These are phyloP conservation scores for Fistularia commersonii DNA, from an alignment of 2,797 vertebrate genomes.

Conservation along the genomic window DNA sequence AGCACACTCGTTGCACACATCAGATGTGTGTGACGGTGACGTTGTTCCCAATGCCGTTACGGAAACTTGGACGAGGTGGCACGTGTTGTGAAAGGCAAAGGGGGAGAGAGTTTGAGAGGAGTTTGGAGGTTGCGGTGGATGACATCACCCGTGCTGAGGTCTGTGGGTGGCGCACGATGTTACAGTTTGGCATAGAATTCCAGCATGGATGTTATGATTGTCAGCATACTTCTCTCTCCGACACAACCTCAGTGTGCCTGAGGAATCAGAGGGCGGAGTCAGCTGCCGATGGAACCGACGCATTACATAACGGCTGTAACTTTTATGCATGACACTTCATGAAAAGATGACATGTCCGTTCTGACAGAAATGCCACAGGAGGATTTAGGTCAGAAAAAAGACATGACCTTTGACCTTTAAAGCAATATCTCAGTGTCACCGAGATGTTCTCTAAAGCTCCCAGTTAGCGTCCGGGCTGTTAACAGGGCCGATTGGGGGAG, in stretches of 20 bases:
- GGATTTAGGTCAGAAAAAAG: slow-evolving; percentile 23
- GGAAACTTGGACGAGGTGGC: slow-evolving; percentile 53
- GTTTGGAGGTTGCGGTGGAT: slow-evolving; percentile 32
- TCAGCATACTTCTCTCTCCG: neutral
- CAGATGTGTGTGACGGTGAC: slow-evolving; percentile 46
- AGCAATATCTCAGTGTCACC: slow-evolving; percentile 32
- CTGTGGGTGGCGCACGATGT: slow-evolving; percentile 27
- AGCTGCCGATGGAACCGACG: too few relatives aligned
- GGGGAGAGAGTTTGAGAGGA: slow-evolving; percentile 22
- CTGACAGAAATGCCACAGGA: neutral
- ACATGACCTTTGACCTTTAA: slow-evolving; percentile 35
- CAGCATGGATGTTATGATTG: slow-evolving; percentile 2
- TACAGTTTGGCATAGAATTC: slow-evolving; percentile 15
- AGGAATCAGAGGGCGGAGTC: neutral
- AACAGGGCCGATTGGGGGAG: slow-evolving; percentile 33
- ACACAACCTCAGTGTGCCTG: neutral
- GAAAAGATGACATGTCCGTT: too few relatives aligned
- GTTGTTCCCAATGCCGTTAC: slow-evolving; percentile 45
- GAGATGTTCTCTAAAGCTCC: slow-evolving; percentile 26
- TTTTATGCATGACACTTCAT: slow-evolving; percentile 3
- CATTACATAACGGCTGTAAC: slow-evolving; percentile 17
- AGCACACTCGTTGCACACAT: slow-evolving; percentile 52
- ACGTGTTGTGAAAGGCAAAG: slow-evolving; percentile 50
- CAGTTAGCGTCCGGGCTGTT: slow-evolving; percentile 39
- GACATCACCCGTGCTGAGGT: slow-evolving; percentile 52